Evolutionary conservation across 1,140 invertebrate species (phyloP), one percentile per base, ranked within the genome.

Genomic region (Glossosoma conforme): DNA sequence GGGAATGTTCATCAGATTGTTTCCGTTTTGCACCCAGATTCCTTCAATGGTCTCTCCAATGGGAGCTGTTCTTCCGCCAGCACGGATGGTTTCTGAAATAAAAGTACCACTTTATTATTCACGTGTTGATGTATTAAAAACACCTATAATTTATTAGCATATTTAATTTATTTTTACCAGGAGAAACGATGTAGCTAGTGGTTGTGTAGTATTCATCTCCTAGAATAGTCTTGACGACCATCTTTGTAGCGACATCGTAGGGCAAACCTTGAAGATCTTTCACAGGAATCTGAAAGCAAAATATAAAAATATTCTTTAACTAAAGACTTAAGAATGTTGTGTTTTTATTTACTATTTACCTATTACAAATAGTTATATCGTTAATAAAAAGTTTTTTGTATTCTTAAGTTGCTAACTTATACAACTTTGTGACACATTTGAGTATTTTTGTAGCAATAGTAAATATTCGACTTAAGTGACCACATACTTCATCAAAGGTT

Each of bases 121-220:
- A 36, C 5, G 33, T 8, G 8, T 14, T 9, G 14, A 10, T 9
- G 14, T 36, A 36, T 9, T 10, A 14, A 36, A 36, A 28, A 28
- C 6, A 8, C 6, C 25, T 28, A 8, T 28, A n/a, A 28, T 28
- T 28, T 28, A 28, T n/a, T 1, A 13, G 33, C 19, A 25, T 25
- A 20, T 30, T 13, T 1, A 13, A 52, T 32, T 13, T 1, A 8
- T 28, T 28, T 22, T 38, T 54, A 72, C 72, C 72, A 64, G 66
- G 64, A 10, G 68, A 70, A 2, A 71, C 67, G 19, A 63, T 65
- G 37, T 63, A 72, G 38, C 68, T 63, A 6, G 68, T 69, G 10
- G 65, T 56, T 1, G 70, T 67, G 69, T 66, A 71, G 44, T 67
- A 73, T 3, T 72, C 69, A 40, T 73, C 69, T 0, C 62, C 64